Evolutionary conservation across 2,113 vertebrate species (phyloP).

Genomic region (Hippocampus abdominalis): DNA sequence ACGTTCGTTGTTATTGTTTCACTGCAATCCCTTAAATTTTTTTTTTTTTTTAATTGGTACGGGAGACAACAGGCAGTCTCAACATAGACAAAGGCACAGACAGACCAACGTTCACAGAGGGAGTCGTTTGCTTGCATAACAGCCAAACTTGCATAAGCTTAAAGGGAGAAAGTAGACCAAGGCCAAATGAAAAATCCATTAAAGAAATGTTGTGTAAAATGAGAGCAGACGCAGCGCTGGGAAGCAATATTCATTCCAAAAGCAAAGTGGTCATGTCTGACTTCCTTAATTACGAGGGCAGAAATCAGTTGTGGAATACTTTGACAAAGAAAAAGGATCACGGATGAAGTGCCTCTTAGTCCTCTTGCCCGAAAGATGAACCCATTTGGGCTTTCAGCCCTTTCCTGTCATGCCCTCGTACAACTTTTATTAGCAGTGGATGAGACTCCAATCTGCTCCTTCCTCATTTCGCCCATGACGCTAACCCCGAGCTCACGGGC

Average conservation of each 20-base stretch:
- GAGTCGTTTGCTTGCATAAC: constrained; percentile 32
- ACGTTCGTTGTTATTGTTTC: background rate
- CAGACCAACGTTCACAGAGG: constrained; percentile 1
- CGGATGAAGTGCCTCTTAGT: background rate
- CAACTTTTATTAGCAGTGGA: constrained; percentile 28
- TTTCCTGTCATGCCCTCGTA: constrained; percentile 34
- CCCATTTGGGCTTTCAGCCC: constrained; percentile 9
- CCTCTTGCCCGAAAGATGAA: constrained; percentile 12
- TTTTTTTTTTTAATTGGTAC: background rate
- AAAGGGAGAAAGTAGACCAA: background rate
- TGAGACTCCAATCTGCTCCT: constrained; percentile 20
- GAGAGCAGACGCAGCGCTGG: background rate
- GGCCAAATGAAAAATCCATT: background rate
- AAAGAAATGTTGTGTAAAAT: background rate
- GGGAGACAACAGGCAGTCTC: background rate
- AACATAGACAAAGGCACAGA: constrained; percentile 4
- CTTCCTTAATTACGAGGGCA: background rate
- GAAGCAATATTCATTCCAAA: background rate
- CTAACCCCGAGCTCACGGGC: background rate
- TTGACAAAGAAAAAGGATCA: background rate
- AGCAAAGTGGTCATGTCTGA: background rate
- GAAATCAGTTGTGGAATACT: background rate
- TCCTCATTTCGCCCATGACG: constrained; percentile 1
- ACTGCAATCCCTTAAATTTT: background rate
- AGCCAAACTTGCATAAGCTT: constrained; percentile 26